Conservation (phyloP, 2,113 vertebrate genomes). For the Nothocercus julius region DNA sequence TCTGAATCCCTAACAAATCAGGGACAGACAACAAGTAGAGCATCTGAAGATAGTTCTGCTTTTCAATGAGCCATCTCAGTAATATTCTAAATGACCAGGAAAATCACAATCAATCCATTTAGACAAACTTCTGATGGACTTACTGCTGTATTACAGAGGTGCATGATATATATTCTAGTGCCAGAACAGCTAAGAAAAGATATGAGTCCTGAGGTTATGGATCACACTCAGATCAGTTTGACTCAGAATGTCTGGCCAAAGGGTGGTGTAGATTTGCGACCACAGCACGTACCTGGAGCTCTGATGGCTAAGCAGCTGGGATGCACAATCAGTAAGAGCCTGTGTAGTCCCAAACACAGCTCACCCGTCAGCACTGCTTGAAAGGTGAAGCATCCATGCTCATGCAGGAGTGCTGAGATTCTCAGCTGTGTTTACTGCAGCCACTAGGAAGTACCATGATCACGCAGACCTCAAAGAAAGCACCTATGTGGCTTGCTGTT, state of each 20-base stretch:
- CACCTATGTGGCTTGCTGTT: background rate
- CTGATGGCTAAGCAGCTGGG: background rate
- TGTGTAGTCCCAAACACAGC: rapidly evolving
- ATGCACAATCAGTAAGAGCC: background rate
- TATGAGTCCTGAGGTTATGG: background rate
- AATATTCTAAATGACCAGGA: background rate
- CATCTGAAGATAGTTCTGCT: background rate
- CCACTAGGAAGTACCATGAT: background rate
- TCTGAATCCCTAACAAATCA: background rate
- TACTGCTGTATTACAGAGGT: background rate
- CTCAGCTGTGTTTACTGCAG: background rate
- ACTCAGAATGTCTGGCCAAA: background rate
- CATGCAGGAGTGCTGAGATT: background rate
- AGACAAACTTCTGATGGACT: background rate
- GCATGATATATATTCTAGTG: background rate
- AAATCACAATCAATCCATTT: background rate
- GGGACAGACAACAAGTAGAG: rapidly evolving
- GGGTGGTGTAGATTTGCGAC: background rate
- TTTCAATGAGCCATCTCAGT: background rate
- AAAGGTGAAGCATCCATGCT: background rate
- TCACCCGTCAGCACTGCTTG: background rate
- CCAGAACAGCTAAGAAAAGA: background rate
- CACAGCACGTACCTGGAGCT: rapidly evolving
- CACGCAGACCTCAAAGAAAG: background rate
- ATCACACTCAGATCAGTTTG: no score